These are phyloP conservation scores for Narcine bancroftii DNA, from an alignment of 2,113 vertebrate species.

Conservation along the genomic window DNA sequence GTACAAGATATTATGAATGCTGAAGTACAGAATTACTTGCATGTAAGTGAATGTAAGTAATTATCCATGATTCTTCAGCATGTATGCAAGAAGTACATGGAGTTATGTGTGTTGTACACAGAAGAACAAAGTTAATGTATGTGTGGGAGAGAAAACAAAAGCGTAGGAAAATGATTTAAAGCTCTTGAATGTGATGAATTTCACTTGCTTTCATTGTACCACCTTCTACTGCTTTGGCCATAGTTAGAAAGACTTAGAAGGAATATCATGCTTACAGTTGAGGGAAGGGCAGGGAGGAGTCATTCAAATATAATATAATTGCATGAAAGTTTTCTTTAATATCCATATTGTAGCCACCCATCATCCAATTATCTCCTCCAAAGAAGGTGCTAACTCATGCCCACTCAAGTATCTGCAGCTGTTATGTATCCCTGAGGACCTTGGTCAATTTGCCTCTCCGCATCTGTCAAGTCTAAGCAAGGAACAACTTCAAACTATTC, in stretches of 20 bases:
- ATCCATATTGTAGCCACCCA: not conserved
- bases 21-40: not conserved
- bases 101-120: not conserved
- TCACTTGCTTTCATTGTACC: not conserved
- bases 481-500: not conserved
- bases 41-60: not conserved
- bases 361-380: conserved; percentile 14
- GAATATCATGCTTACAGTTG: not conserved
- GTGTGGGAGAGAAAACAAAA: not conserved
- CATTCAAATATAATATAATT: not conserved
- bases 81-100: not conserved
- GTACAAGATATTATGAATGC: not conserved
- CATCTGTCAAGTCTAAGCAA: not conserved
- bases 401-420: not conserved
- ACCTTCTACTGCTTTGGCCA: not conserved
- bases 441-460: not conserved
- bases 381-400: not conserved
- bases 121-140: not conserved
- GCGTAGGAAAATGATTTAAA: not conserved
- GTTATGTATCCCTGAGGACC: not conserved
- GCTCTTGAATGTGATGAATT: not conserved
- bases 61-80: not conserved
- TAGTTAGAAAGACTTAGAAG: not conserved
- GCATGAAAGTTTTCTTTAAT: not conserved
- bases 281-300: not conserved